Evolutionary conservation across 2,113 vertebrate genomes (phyloP).

Genomic region (Harpagus bidentatus): DNA sequence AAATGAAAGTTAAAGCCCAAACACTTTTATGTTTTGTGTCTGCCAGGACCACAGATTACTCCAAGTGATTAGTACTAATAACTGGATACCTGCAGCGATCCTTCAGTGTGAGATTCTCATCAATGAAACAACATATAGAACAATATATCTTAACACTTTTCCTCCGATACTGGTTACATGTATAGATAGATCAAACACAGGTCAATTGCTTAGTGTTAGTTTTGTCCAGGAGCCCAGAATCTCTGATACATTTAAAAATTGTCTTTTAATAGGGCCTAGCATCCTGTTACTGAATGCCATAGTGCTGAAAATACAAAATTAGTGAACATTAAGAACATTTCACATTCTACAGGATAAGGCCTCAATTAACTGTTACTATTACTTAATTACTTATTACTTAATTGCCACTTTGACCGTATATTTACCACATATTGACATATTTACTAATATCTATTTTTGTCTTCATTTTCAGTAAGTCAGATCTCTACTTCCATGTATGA

Average conservation of each 20-base stretch:
- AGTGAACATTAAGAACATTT: not conserved
- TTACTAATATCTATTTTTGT: not conserved
- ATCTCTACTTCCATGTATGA: not conserved
- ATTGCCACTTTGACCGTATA: not conserved
- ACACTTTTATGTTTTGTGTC: not conserved
- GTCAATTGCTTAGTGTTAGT: not conserved
- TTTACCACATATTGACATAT: not conserved
- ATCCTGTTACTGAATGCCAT: not conserved
- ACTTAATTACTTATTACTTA: not conserved
- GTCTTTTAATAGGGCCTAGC: not conserved
- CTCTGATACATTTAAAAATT: not conserved
- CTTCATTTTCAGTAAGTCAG: not conserved
- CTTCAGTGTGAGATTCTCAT: not conserved
- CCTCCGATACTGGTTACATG: not conserved
- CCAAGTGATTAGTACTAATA: not conserved
- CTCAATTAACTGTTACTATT: not conserved
- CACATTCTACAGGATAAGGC: too few relatives aligned
- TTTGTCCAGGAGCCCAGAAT: not conserved
- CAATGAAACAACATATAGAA: not conserved
- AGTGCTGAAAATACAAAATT: not conserved
- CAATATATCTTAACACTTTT: not conserved
- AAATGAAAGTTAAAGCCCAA: not conserved
- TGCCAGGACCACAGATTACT: not conserved
- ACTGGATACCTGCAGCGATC: not conserved
- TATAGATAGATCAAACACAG: not conserved